Evolutionary conservation across 2,113 vertebrate species (phyloP), one percentile per base, ranked within the genome.

Genomic region (Gobius niger): DNA sequence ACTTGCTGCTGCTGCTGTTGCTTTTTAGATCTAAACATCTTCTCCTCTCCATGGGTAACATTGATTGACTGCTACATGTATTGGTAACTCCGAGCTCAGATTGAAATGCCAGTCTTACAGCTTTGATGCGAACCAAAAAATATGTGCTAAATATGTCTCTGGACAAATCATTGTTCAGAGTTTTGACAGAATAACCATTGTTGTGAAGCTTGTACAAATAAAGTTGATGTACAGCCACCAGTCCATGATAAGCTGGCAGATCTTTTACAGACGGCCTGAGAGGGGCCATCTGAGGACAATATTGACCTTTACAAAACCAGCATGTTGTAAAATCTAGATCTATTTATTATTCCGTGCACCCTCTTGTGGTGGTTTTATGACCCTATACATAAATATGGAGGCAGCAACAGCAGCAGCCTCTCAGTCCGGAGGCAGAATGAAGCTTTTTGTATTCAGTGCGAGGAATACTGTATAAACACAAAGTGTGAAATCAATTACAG

Each of bases 371-470:
- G 61, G 74, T 85, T 75, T 81, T 62, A 63, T 53, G 69, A 68
- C 75, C 77, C 66, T 57, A 46, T 61, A 12, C 62, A 65, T 76
- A 73, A 82, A 82, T 68, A 46, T 15, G 9, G 72, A 59, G 65
- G 41, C 44, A 52, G 60, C 72, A 73, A 63, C 59, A 66, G 15
- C 50, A 54, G 67, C 16, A 15, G 67, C 85, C 86, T 86, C 89
- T 91, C 88, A 89, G 89, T 91, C 88, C 85, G 75, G 88, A 92
- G 87, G 86, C 61, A 86, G 85, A 87, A 91, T 86, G 40, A 88
- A 85, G 83, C 76, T 88, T 82, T 85, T 82, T 86, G 80, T 68
- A 53, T 57, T 67, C 47, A 56, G 57, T 66, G 73, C 67, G 13
- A 63, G 63, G 67, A 68, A 75, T n/a, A 40, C 65, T 65, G 16